Evolutionary conservation across 2,797 vertebrate species (phyloP).

Genomic region (Gephyroberyx darwinii): DNA sequence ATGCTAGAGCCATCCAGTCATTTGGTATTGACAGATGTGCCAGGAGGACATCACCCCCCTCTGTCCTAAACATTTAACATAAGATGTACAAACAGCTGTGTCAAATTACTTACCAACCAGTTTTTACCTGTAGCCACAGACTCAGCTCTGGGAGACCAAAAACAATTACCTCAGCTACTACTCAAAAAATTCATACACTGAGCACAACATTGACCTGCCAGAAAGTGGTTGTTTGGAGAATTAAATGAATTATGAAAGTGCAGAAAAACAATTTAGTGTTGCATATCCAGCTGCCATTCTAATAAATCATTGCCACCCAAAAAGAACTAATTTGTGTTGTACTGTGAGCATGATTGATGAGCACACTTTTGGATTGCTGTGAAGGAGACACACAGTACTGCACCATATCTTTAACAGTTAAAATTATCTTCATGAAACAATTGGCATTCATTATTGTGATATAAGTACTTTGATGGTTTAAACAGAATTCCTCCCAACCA

Average conservation of each 20-base stretch:
- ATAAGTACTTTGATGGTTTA: slow-evolving; percentile 35
- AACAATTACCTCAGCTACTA: slow-evolving; percentile 56
- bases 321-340: slow-evolving; percentile 80
- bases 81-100: slow-evolving; percentile 23
- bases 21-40: not conserved
- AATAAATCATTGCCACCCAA: slow-evolving; percentile 81
- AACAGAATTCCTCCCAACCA: slow-evolving; percentile 42
- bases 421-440: slow-evolving; percentile 52
- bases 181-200: slow-evolving; percentile 64
- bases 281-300: slow-evolving; percentile 75
- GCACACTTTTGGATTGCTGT: slow-evolving; percentile 62
- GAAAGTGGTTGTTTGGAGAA: slow-evolving; percentile 72
- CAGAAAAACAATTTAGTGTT: slow-evolving; percentile 78
- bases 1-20: not conserved
- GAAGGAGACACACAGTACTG: slow-evolving; percentile 65
- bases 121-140: slow-evolving; percentile 42
- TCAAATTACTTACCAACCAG: slow-evolving; percentile 37
- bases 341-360: slow-evolving; percentile 79
- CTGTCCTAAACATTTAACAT: slow-evolving; percentile 1
- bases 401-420: slow-evolving; percentile 58
- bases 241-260: slow-evolving; percentile 81
- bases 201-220: slow-evolving; percentile 71
- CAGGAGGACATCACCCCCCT: not conserved
- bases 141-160: slow-evolving; percentile 34
- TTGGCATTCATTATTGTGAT: slow-evolving; percentile 56